These are phyloP conservation scores for Lobophora halterata DNA, from an alignment of 2,888 invertebrate genomes.

Conservation along the genomic window DNA sequence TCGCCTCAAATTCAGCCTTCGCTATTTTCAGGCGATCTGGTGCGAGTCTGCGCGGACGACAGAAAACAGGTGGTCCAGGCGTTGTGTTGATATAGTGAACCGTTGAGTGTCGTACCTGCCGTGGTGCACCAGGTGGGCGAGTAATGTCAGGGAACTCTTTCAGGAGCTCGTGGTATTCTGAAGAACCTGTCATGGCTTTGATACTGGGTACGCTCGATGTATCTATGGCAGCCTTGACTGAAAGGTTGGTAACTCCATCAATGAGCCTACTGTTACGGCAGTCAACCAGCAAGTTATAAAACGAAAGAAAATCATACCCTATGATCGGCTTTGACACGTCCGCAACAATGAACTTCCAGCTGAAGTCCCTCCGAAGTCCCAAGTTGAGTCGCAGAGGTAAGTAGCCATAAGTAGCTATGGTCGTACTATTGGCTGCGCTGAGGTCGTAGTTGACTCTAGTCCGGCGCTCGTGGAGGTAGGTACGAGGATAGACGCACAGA, in stretches of 20 bases:
- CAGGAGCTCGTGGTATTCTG: constrained; percentile 13
- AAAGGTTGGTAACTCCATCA: constrained; percentile 15
- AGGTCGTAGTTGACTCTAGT: constrained; percentile 14
- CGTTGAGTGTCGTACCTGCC: constrained; percentile 13
- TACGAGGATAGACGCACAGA: constrained; percentile 23
- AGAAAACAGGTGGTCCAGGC: constrained; percentile 34
- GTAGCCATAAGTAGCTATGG: constrained; percentile 32
- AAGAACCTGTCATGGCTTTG: constrained; percentile 15
- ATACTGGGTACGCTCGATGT: constrained; percentile 14
- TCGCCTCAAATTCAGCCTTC: constrained; percentile 36
- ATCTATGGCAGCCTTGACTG: constrained; percentile 1
- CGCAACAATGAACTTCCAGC: constrained; percentile 34
- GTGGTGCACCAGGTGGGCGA: constrained; percentile 22
- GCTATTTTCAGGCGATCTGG: constrained; percentile 38
- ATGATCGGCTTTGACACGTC: constrained; percentile 37
- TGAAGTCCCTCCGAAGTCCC: constrained; percentile 31
- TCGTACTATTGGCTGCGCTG: constrained; percentile 32
- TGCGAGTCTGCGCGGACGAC: constrained; percentile 37
- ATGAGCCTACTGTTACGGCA: constrained; percentile 12
- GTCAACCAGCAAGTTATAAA: constrained; percentile 19
- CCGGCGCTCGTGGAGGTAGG: constrained; percentile 17
- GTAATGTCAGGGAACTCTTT: constrained; percentile 21
- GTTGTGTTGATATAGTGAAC: constrained; percentile 33
- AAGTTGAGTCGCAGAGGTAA: constrained; percentile 26
- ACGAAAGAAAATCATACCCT: constrained; percentile 32